phyloP scores from a whole-genome alignment of 2,113 vertebrate genomes.

The Cyanoderma ruficeps region DNA sequence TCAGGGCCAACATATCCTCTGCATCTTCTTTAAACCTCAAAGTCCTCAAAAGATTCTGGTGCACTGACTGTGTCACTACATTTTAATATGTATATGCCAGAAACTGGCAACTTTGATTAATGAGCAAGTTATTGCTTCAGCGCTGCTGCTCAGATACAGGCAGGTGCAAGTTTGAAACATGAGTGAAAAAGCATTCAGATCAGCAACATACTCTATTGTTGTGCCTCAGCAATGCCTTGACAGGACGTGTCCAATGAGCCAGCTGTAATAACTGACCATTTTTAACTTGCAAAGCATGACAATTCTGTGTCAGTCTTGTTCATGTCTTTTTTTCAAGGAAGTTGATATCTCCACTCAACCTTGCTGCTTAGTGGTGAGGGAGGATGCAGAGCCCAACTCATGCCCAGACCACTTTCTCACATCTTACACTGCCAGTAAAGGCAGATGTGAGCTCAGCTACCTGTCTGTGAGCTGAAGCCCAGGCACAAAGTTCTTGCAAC shows the following conservation, averaged over 20 bases:
- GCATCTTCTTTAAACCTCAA: not conserved
- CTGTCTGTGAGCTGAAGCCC: not conserved
- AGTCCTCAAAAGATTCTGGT: not conserved
- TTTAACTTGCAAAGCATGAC: not conserved
- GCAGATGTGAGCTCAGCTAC: not conserved
- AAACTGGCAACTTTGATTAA: not conserved
- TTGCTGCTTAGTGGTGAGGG: not conserved
- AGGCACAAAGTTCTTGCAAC: not conserved
- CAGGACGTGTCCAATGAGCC: fast-evolving
- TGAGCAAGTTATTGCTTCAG: not conserved
- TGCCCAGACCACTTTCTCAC: not conserved
- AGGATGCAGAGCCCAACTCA: not conserved
- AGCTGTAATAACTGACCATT: not conserved
- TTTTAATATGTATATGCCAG: not conserved
- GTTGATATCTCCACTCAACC: not conserved
- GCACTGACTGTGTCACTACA: not conserved
- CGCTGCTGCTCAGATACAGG: not conserved
- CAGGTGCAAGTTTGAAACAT: not conserved
- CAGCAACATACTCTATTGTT: not conserved
- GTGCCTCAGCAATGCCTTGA: not conserved
- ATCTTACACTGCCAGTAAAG: not conserved
- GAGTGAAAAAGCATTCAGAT: not conserved
- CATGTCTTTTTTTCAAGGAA: not conserved
- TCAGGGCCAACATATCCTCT: not conserved
- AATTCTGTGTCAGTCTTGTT: not conserved